Percentiles rank a stretch among this genome's conserved stretches.
phyloP scores from a whole-genome alignment of 2,797 vertebrate species.

The Aplochiton taeniatus region DNA sequence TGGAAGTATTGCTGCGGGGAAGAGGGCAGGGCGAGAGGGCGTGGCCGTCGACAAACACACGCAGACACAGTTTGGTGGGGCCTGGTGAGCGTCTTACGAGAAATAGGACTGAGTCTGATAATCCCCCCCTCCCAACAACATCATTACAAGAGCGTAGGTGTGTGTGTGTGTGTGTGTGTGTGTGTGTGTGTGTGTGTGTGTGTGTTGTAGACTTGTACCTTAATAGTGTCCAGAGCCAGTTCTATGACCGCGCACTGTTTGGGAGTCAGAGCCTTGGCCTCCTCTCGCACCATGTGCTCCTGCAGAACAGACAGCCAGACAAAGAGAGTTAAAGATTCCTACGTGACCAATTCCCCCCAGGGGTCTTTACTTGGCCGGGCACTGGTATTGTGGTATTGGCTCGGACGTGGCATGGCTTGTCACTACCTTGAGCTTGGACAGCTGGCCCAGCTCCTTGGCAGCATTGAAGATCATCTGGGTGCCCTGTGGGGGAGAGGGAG shows the following conservation, averaged over 20 bases:
- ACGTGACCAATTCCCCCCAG: background rate
- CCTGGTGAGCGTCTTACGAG: too few relatives aligned
- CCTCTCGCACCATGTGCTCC: conserved; percentile 98
- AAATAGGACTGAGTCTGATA: too few relatives aligned
- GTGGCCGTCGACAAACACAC: too few relatives aligned
- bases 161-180: too few relatives aligned
- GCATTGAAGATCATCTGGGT: conserved; percentile 98
- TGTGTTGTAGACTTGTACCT: conserved; percentile 71
- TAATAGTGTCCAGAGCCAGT: conserved; percentile 94
- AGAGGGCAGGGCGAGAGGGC: conserved; percentile 12
- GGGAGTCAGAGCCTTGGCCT: conserved; percentile 92
- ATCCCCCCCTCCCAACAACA: too few relatives aligned
- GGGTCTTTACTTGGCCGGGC: too few relatives aligned
- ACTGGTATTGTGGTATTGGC: background rate
- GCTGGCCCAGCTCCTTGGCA: conserved; percentile 94
- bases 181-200: too few relatives aligned
- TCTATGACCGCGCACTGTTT: conserved; percentile 97
- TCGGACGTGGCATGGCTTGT: background rate
- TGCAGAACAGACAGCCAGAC: conserved; percentile 52
- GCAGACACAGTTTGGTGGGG: too few relatives aligned
- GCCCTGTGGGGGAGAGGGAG: conserved; percentile 73
- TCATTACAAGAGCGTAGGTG: too few relatives aligned
- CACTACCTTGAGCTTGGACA: conserved; percentile 94
- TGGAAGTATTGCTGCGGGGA: conserved; percentile 94
- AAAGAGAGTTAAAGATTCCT: conserved; percentile 4